Percentiles rank a stretch among this genome's conserved stretches.
Evolutionary conservation across 2,888 invertebrate genomes (phyloP).

Genomic region (Cephus rjabovi): DNA sequence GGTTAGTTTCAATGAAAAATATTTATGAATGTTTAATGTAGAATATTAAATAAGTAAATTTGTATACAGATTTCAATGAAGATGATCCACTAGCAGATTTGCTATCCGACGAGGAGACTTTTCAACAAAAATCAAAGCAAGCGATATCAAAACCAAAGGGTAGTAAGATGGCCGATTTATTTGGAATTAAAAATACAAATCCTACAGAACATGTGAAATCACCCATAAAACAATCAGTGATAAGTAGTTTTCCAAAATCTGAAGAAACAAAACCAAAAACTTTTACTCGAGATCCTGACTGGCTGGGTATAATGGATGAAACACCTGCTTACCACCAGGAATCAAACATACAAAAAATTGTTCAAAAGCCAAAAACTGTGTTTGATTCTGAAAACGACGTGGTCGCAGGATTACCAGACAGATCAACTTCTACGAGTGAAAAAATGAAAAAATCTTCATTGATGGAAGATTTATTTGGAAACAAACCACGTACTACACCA

Average conservation of each 20-base stretch:
- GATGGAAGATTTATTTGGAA: constrained; percentile 54
- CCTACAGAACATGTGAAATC: constrained; percentile 17
- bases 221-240: constrained; percentile 1
- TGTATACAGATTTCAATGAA: constrained; percentile 33
- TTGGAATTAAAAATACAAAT: constrained; percentile 44
- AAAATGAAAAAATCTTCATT: constrained; percentile 45
- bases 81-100: constrained; percentile 48
- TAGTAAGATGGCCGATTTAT: constrained; percentile 47
- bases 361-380: constrained; percentile 15
- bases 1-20: constrained; percentile 33
- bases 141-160: constrained; percentile 30
- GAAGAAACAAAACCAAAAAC: constrained; percentile 2
- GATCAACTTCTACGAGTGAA: constrained; percentile 26
- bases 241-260: not conserved
- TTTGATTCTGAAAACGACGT: constrained; percentile 28
- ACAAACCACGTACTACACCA: constrained; percentile 26
- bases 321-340: constrained; percentile 4
- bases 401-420: constrained; percentile 27
- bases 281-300: constrained; percentile 16
- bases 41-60: constrained; percentile 5
- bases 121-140: constrained; percentile 26
- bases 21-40: not conserved
- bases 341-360: constrained; percentile 20
- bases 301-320: constrained; percentile 20
- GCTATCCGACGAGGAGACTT: constrained; percentile 42